These are phyloP conservation scores for Macrotus californicus DNA, from an alignment of 2,113 vertebrate species.

Conservation along the genomic window DNA sequence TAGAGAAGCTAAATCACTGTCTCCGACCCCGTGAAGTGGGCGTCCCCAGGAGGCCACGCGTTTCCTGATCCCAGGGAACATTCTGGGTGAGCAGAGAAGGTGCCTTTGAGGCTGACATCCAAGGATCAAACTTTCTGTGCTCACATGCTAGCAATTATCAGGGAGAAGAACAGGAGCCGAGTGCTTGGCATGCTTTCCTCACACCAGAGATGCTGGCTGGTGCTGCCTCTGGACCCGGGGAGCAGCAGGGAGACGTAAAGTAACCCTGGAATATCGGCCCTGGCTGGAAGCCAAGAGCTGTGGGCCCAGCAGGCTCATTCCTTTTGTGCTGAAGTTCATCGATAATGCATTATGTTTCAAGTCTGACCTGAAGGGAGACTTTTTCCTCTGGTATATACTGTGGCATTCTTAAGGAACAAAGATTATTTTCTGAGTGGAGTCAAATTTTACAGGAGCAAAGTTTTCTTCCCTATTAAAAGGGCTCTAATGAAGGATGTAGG, in stretches of 20 bases:
- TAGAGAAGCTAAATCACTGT: neutral
- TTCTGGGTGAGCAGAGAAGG: neutral
- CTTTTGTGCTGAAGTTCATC: too few species aligned
- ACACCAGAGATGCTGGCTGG: neutral
- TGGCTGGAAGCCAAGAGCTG: conserved; percentile 20
- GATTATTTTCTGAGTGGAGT: neutral
- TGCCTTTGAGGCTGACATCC: neutral
- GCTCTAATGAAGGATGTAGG: neutral
- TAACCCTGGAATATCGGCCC: neutral
- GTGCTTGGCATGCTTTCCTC: neutral
- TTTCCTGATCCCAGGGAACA: neutral
- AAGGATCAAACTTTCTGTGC: conserved; percentile 35
- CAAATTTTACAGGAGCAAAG: neutral
- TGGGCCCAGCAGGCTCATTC: neutral
- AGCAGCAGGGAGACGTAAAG: neutral
- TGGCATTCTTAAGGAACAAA: neutral
- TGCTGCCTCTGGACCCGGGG: conserved; percentile 34
- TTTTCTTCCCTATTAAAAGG: neutral
- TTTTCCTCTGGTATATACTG: neutral
- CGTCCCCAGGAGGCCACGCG: neutral
- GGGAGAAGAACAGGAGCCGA: neutral
- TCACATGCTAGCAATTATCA: neutral
- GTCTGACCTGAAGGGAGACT: neutral
- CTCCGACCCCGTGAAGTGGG: neutral
- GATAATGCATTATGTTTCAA: neutral